Evolutionary conservation across 2,888 invertebrate species (phyloP), one percentile per base, ranked within the genome.

Genomic region (Erynnis tages): DNA sequence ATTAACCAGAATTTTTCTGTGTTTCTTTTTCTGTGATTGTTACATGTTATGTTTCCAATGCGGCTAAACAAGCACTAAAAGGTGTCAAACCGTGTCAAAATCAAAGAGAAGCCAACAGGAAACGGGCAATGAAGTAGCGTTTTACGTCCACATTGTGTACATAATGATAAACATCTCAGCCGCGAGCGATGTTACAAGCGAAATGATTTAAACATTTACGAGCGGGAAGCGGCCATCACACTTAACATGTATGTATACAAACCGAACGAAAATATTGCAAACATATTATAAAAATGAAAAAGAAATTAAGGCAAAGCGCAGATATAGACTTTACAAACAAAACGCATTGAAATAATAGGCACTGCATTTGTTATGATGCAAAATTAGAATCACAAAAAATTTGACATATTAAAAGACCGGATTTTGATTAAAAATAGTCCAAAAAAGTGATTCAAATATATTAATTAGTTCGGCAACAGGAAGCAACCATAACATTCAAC

Each of bases 401-500:
- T n/a, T n/a, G n/a, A n/a, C n/a, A n/a, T n/a, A n/a, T n/a, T n/a
- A n/a, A n/a, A n/a, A n/a, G n/a, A n/a, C n/a, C n/a, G n/a, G n/a
- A n/a, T n/a, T n/a, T n/a, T n/a, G n/a, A n/a, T n/a, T n/a, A n/a
- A n/a, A n/a, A n/a, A n/a, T n/a, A n/a, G n/a, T n/a, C n/a, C n/a
- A n/a, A n/a, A n/a, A n/a, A n/a, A n/a, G n/a, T n/a, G n/a, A n/a
- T n/a, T n/a, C n/a, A n/a, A n/a, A n/a, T n/a, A n/a, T n/a, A n/a
- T n/a, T n/a, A n/a, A n/a, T n/a, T n/a, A n/a, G n/a, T n/a, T n/a
- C 8, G 13, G 46, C 21, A 10, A 37, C 46, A 37, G 27, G 27
- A 27, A 46, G 8, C 35, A 37, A 7, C 11, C 17, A 46, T 46
- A 37, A 46, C 10, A 19, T 7, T 25, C 4, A 2, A 10, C 25